A percentile compares a stretch with the other conserved stretches of the same genome.
phyloP scores from a whole-genome alignment of 2,113 vertebrate species.

The Vireo altiloquus region DNA sequence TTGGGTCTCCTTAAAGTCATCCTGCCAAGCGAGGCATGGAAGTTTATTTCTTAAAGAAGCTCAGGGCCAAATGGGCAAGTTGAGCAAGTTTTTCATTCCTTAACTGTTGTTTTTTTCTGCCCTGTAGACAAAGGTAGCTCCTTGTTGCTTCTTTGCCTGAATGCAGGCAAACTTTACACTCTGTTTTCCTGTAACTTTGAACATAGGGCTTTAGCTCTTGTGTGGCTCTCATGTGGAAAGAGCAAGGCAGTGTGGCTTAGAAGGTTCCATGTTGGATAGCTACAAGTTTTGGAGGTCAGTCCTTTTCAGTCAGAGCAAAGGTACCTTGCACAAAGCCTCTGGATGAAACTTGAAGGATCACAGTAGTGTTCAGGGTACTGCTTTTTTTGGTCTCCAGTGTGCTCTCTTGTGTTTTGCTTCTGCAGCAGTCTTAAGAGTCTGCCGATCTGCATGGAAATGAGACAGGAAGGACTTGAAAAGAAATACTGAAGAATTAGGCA shows the following conservation, averaged over 20 bases:
- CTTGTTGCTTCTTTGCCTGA: neutral
- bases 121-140: neutral
- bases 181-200: neutral
- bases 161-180: neutral
- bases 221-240: fast-evolving
- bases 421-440: neutral
- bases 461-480: neutral
- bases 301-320: neutral
- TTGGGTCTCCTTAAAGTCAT: neutral
- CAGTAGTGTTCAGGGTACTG: neutral
- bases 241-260: neutral
- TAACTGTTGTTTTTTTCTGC: neutral
- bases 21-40: neutral
- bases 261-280: neutral
- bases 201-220: neutral
- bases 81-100: neutral
- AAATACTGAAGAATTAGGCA: neutral
- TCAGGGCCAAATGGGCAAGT: neutral
- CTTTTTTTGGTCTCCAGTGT: neutral
- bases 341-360: fast-evolving
- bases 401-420: neutral
- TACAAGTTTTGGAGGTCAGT: neutral
- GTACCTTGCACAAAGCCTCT: neutral
- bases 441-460: neutral
- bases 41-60: neutral